Percentiles rank a stretch among this genome's conserved stretches.
Evolutionary conservation across 2,888 invertebrate genomes (phyloP).

Genomic region (Hypomecis punctinalis): DNA sequence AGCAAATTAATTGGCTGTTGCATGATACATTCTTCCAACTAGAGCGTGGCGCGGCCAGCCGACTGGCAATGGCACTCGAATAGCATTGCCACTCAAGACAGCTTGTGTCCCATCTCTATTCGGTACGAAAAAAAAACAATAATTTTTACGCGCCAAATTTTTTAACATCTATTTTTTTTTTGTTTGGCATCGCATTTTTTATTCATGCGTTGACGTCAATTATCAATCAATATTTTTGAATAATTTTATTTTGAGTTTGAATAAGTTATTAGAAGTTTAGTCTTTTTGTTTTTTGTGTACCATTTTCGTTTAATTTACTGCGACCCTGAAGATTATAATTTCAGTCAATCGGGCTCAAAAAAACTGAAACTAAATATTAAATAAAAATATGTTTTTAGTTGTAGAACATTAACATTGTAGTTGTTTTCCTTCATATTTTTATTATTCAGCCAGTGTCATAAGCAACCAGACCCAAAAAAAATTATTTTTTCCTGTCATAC

Average conservation of each 20-base stretch:
- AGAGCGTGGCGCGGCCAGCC: conserved; percentile 72
- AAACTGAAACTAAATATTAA: no score
- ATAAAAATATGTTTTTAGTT: no score
- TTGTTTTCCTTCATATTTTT: no score
- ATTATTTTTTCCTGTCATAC: neutral
- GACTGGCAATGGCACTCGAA: conserved; percentile 29
- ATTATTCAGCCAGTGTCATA: no score
- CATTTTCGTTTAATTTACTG: no score
- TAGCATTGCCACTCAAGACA: conserved; percentile 66
- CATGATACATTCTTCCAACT: conserved; percentile 81
- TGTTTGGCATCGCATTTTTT: neutral
- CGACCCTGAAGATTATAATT: no score
- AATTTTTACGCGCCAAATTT: conserved; percentile 29
- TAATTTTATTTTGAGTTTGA: no score
- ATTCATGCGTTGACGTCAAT: neutral
- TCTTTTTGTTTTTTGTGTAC: no score
- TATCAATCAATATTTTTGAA: no score
- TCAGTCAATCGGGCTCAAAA: no score
- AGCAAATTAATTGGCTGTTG: conserved; percentile 59
- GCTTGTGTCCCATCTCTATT: conserved; percentile 57
- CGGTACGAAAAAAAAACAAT: conserved; percentile 37
- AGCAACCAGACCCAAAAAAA: neutral
- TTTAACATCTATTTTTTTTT: conserved; percentile 11
- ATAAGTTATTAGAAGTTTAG: no score
- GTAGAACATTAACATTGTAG: no score